Percentiles rank a stretch among this genome's conserved stretches.
These are phyloP conservation scores for Formicarius rufipectus DNA, from an alignment of 2,113 vertebrate species.

Conservation along the genomic window DNA sequence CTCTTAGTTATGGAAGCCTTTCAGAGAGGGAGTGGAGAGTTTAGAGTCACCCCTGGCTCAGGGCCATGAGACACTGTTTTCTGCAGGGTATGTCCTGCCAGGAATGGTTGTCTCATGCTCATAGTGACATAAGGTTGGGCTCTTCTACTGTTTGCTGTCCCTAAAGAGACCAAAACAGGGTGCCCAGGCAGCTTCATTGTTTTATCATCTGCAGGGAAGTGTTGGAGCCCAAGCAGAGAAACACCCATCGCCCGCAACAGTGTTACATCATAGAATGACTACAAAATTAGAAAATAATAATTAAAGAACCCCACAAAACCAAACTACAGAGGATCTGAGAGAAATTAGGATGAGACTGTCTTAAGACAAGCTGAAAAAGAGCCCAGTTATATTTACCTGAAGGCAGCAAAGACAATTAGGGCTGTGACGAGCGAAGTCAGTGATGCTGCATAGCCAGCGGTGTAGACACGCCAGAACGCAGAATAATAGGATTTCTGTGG, in stretches of 20 bases:
- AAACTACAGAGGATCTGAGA: background rate
- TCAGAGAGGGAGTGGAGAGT: background rate
- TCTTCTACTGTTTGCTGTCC: background rate
- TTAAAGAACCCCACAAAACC: background rate
- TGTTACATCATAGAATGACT: background rate
- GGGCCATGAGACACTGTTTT: background rate
- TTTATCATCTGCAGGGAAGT: background rate
- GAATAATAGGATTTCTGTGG: conserved; percentile 72
- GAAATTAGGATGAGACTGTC: background rate
- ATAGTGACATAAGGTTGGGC: background rate
- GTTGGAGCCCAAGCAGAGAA: background rate
- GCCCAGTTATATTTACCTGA: conserved; percentile 53
- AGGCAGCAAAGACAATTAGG: conserved; percentile 69
- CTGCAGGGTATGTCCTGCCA: background rate
- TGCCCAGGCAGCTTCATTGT: background rate
- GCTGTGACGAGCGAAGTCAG: conserved; percentile 70
- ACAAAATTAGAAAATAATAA: background rate
- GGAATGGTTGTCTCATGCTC: background rate
- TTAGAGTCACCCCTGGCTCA: background rate
- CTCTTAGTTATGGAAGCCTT: background rate
- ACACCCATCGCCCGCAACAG: background rate
- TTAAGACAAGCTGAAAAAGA: background rate
- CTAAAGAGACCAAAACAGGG: background rate
- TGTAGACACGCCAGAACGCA: conserved; percentile 74
- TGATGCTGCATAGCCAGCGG: conserved; percentile 74